These are phyloP conservation scores for Neria commutata DNA, from an alignment of 2,888 invertebrate genomes.

Conservation along the genomic window DNA sequence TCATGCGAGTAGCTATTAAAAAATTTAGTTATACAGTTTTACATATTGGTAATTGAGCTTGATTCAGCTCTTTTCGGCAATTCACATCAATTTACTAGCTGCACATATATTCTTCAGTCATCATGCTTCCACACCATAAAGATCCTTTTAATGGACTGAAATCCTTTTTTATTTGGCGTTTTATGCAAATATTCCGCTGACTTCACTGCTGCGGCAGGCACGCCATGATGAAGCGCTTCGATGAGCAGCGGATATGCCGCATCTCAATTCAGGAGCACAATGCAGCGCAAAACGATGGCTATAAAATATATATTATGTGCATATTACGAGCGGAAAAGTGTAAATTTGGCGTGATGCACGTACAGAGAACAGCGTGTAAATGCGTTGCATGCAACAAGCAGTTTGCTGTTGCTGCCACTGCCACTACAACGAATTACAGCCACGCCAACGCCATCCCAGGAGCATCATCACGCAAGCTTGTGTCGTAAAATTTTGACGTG, in stretches of 20 bases:
- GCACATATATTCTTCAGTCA: too few relatives aligned
- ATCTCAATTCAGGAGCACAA: constrained; percentile 9
- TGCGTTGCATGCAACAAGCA: constrained; percentile 5
- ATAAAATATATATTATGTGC: background rate
- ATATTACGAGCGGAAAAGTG: background rate
- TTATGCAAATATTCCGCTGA: too few relatives aligned
- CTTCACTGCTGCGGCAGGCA: too few relatives aligned
- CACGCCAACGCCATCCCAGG: too few relatives aligned
- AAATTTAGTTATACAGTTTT: too few relatives aligned
- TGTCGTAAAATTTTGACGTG: constrained; percentile 13
- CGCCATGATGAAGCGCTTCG: constrained; percentile 44
- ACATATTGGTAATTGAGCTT: too few relatives aligned
- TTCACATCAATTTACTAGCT: too few relatives aligned
- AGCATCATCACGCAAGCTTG: background rate
- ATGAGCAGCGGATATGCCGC: background rate
- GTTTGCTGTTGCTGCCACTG: background rate
- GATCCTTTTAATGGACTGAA: too few relatives aligned
- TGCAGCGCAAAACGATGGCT: constrained; percentile 1
- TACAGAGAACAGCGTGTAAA: background rate
- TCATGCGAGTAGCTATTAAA: too few relatives aligned
- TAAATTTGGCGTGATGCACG: background rate
- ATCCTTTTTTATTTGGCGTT: too few relatives aligned
- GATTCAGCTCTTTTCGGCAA: too few relatives aligned
- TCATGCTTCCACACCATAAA: too few relatives aligned
- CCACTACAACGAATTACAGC: background rate